Percentiles rank a stretch among this genome's conserved stretches.
Evolutionary conservation across 2,113 vertebrate species (phyloP).

Genomic region (Nipponia nippon): DNA sequence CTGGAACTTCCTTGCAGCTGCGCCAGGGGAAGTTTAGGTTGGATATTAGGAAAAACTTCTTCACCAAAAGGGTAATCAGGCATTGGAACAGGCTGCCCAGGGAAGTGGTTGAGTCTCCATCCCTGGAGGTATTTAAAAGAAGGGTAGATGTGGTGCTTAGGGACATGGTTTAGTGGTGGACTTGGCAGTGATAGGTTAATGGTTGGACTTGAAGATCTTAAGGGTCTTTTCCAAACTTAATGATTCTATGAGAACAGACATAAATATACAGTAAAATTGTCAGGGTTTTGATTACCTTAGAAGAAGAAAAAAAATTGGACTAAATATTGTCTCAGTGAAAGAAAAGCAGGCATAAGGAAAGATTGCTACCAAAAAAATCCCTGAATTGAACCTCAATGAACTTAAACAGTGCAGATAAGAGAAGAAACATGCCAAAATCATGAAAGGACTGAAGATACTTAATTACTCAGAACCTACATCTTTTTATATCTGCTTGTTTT

Average conservation of each 20-base stretch:
- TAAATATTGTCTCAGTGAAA: background rate
- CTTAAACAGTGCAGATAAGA: background rate
- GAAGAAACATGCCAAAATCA: background rate
- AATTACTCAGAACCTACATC: background rate
- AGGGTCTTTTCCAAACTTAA: too few species aligned
- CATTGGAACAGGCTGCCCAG: too few species aligned
- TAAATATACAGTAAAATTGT: background rate
- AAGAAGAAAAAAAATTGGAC: background rate
- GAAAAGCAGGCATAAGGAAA: background rate
- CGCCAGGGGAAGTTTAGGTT: too few species aligned
- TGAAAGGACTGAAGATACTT: background rate
- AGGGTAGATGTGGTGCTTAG: too few species aligned
- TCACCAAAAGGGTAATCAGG: too few species aligned
- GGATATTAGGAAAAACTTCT: too few species aligned
- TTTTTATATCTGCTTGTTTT: background rate
- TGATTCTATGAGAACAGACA: too few species aligned
- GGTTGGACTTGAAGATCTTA: too few species aligned
- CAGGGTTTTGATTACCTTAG: background rate
- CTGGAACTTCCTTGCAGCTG: background rate
- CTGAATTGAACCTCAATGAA: background rate
- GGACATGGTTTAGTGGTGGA: too few species aligned
- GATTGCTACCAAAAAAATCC: background rate
- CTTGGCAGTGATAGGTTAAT: too few species aligned
- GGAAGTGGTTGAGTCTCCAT: too few species aligned
- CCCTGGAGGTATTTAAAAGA: too few species aligned